Base-by-base conservation (phyloP, 1,140 invertebrate species). In the Ditylenchus dipsaci region DNA sequence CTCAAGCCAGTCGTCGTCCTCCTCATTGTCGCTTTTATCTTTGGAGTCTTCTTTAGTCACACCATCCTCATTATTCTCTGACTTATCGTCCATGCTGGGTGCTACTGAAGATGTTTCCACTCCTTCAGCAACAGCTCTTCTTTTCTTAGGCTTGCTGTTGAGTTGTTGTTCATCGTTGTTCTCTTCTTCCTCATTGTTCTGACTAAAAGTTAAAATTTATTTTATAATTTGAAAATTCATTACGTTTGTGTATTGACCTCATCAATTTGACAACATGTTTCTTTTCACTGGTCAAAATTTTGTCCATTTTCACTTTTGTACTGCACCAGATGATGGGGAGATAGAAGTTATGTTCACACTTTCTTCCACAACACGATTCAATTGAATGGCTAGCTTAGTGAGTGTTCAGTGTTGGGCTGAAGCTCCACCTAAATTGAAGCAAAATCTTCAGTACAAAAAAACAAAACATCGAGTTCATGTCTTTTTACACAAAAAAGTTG, bases 381-480 rank as follows among this genome's bases (percentile, higher is more conserved):
- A 43, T 38, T 62, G 27, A 7, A 59, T 23, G n/a, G 76, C 69
- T 13, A 76, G 45, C 11, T 78, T 58, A 11, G 33, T 17, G 42
- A 78, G 30, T 23, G 66, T 80, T 80, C 69, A 21, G 56, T 57
- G 38, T 78, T 68, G 23, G 78, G 78, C 38, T 80, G 78, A 0
- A 80, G 61, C 45, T 79, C 77, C 59, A 78, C 49, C 49, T 53
- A 53, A 7, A 53, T 17, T n/a, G n/a, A n/a, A n/a, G 23, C 49
- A 26, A 53, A 53, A 53, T 7, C 33, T 11, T 38, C 33, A 38
- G n/a, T n/a, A n/a, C n/a, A n/a, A n/a, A n/a, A n/a, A n/a, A n/a
- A n/a, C n/a, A n/a, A n/a, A n/a, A n/a, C n/a, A n/a, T n/a, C n/a
- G n/a, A n/a, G n/a, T n/a, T n/a, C n/a, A n/a, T n/a, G n/a, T n/a